Evolutionary conservation across 2,888 invertebrate genomes (phyloP).

Genomic region (Caenorhabditis sulstoni): DNA sequence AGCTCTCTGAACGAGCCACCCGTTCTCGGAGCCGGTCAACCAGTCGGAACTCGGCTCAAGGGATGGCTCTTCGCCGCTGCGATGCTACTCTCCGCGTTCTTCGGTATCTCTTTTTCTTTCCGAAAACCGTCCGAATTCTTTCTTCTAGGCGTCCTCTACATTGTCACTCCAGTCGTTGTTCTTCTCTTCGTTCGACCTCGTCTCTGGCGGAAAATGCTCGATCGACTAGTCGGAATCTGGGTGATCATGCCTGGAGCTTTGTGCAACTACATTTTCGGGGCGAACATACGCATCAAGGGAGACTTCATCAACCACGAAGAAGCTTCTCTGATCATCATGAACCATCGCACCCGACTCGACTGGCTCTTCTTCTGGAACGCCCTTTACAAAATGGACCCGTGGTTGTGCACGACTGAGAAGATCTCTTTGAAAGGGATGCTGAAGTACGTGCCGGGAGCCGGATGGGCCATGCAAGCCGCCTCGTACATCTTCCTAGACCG

Average conservation of each 20-base stretch:
- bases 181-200: conserved; percentile 68
- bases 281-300: conserved; percentile 72
- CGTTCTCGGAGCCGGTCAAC: conserved; percentile 66
- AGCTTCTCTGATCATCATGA: conserved; percentile 89
- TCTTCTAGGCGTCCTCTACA: conserved; percentile 72
- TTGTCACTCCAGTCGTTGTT: conserved; percentile 76
- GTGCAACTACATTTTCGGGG: conserved; percentile 74
- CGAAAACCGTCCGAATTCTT: neutral
- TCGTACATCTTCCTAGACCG: conserved; percentile 90
- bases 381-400: conserved; percentile 86
- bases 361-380: conserved; percentile 94
- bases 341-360: conserved; percentile 88
- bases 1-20: conserved; percentile 70
- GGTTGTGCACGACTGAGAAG: conserved; percentile 84
- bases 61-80: conserved; percentile 70
- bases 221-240: conserved; percentile 79
- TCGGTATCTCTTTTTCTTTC: conserved; percentile 60
- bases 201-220: conserved; percentile 62
- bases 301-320: conserved; percentile 83
- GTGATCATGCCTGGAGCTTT: conserved; percentile 77
- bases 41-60: conserved; percentile 63
- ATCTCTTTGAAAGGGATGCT: conserved; percentile 86
- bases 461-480: conserved; percentile 90
- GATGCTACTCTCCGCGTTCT: conserved; percentile 74
- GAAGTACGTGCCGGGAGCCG: conserved; percentile 74